Evolutionary conservation across 1,140 invertebrate species (phyloP).

Genomic region (Dendrolimus kikuchii): DNA sequence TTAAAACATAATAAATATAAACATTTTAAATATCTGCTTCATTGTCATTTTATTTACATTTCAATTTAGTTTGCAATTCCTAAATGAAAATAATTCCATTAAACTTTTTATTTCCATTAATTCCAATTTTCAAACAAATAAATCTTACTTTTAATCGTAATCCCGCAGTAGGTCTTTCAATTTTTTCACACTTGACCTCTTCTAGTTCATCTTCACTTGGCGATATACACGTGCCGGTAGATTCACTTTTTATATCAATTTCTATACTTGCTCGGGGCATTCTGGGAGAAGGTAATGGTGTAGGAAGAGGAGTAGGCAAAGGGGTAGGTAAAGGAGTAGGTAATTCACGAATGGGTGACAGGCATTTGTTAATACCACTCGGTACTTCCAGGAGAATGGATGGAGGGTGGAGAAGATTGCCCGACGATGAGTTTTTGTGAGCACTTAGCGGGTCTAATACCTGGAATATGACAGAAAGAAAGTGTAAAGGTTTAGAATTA

Average conservation of each 20-base stretch:
- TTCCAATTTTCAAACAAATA: too few species aligned
- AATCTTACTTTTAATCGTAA: conserved; percentile 52
- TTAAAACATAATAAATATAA: too few species aligned
- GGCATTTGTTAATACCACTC: conserved; percentile 78
- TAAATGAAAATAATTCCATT: too few species aligned
- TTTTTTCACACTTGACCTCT: conserved; percentile 43
- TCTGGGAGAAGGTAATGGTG: conserved; percentile 71
- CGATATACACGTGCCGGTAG: conserved; percentile 39
- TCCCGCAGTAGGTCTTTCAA: conserved; percentile 40
- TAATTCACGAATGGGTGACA: conserved; percentile 82
- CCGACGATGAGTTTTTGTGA: conserved; percentile 70
- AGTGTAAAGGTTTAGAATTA: too few species aligned
- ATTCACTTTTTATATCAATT: conserved; percentile 44
- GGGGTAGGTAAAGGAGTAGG: conserved; percentile 81
- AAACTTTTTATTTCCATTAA: too few species aligned
- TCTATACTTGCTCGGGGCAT: conserved; percentile 61
- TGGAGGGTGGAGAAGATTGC: conserved; percentile 77
- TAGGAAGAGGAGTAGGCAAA: conserved; percentile 78
- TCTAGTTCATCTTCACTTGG: conserved; percentile 64
- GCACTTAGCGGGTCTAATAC: conserved; percentile 77
- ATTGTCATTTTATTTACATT: too few species aligned
- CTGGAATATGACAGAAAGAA: conserved; percentile 25
- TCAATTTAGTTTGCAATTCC: too few species aligned
- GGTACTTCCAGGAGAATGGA: conserved; percentile 82
- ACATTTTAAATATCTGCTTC: too few species aligned